Evolutionary conservation across 2,797 vertebrate genomes (phyloP).

Genomic region (Nyctibius grandis): DNA sequence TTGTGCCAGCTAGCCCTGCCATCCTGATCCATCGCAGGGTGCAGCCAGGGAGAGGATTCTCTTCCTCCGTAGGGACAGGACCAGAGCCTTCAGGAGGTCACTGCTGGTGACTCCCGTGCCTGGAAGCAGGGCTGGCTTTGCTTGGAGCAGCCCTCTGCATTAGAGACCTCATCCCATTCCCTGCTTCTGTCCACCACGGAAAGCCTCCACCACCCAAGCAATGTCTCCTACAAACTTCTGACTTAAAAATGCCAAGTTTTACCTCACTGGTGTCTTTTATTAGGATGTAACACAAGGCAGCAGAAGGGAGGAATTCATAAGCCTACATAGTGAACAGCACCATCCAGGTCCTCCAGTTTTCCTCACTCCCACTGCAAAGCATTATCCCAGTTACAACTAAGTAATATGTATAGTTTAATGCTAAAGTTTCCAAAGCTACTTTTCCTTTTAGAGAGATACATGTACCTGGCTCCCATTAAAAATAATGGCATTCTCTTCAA

Average conservation of each 20-base stretch:
- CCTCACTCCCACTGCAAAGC: not conserved
- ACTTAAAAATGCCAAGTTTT: not conserved
- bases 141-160: not conserved
- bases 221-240: not conserved
- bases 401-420: not conserved
- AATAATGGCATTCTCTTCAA: not conserved
- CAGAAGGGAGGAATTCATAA: not conserved
- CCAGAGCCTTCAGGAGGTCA: not conserved
- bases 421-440: not conserved
- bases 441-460: not conserved
- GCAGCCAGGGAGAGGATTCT: not conserved
- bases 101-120: accelerated
- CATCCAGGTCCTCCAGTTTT: not conserved
- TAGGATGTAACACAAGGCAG: not conserved
- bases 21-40: accelerated
- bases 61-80: not conserved
- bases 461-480: not conserved
- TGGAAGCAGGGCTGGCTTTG: not conserved
- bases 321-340: accelerated
- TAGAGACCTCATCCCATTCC: accelerated
- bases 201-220: not conserved
- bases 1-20: not conserved
- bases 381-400: not conserved
- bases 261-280: not conserved
- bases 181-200: not conserved